Evolutionary conservation across 2,113 vertebrate genomes (phyloP), one percentile per base, ranked within the genome.

Genomic region (Coreoperca whiteheadi): DNA sequence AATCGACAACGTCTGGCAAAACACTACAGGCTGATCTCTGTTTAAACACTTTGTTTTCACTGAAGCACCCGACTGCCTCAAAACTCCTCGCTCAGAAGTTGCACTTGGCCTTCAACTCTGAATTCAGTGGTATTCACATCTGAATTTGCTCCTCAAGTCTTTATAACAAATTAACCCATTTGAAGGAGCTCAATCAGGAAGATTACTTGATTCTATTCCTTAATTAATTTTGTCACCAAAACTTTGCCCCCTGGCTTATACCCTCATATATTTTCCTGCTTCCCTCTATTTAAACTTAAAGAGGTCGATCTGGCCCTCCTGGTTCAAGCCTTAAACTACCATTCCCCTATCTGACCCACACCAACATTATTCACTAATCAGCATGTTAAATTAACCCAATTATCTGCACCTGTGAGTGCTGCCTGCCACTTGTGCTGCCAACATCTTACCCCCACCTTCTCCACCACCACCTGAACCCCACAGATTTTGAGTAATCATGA

Each of bases 401-500:
- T 50, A 67, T 5, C 18, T 51, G 41, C 75, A 57, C 57, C 61
- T 71, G 50, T 57, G 50, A 65, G 39, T 25, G 39, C 57, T 34
- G 46, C 68, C n/a, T 61, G 53, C 69, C 34, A 57, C 34, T 9
- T n/a, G n/a, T 56, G 3, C 48, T 74, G 48, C 50, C 67, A 41
- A n/a, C 69, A 43, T 50, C 23, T 39, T 8, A 25, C 74, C 60
- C 21, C 57, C 46, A 67, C 28, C 14, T 43, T 23, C 11, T 43
- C 51, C 53, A 25, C 6, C 60, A 39, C 59, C 53, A 41, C 30
- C 56, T 77, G 72, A 70, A 56, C 64, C 25, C 54, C 4, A 46
- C 50, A 82, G 64, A 70, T 71, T 46, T 39, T 57, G 30, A 79
- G 25, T 39, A 46, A 63, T 32, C 50, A 30, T 59, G 34, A 77